Percentiles rank a stretch among this genome's conserved stretches.
Conservation (phyloP, 2,113 vertebrate genomes). For the Cinclus mexicanus region DNA sequence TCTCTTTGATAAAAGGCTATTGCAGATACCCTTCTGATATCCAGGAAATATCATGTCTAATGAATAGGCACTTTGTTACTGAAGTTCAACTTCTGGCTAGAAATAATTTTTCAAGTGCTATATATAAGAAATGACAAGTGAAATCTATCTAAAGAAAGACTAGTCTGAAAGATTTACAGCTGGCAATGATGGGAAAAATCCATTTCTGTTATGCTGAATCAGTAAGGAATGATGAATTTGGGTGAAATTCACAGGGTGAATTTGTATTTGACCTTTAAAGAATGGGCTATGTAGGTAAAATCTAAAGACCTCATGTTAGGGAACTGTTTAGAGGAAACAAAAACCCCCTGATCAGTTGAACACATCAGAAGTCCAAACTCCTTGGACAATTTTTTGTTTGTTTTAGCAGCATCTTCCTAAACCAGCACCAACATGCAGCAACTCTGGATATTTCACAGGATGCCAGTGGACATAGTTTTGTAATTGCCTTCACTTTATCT, state of each 20-base stretch:
- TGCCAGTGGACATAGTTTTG: neutral
- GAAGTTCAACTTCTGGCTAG: conserved; percentile 52
- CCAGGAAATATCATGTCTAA: conserved; percentile 41
- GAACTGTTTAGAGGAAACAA: neutral
- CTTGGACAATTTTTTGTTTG: neutral
- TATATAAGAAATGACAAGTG: conserved; percentile 39
- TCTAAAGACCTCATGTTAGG: neutral
- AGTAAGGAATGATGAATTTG: neutral
- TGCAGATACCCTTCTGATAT: conserved; percentile 46
- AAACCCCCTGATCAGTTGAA: neutral
- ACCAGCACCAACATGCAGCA: neutral
- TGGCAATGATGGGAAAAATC: neutral
- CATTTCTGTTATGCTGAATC: neutral
- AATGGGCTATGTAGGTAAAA: neutral
- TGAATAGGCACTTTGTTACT: conserved; percentile 59
- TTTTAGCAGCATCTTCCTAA: neutral
- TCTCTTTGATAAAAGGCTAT: conserved; percentile 29
- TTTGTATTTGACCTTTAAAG: conserved; percentile 25
- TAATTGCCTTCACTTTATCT: neutral
- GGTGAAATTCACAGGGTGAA: neutral
- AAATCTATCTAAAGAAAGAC: conserved; percentile 37
- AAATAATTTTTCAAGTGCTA: conserved; percentile 52
- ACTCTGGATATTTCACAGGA: neutral
- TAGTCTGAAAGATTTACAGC: neutral
- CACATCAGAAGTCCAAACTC: neutral